Conservation (phyloP, 2,797 vertebrate species). For the Neosalanx taihuensis region DNA sequence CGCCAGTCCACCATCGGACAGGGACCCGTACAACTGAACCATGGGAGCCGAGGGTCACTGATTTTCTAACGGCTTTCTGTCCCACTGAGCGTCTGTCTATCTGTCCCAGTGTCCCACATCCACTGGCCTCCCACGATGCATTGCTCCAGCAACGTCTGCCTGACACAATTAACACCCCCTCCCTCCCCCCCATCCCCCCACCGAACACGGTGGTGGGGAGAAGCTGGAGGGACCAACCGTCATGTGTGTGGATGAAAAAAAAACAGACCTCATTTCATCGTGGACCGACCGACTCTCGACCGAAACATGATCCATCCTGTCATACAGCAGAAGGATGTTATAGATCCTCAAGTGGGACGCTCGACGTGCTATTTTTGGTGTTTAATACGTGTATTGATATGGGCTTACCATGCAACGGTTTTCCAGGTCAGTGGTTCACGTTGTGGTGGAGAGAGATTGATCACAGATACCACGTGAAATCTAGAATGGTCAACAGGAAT, state of each 20-base stretch:
- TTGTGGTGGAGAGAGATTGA: slow-evolving; percentile 70
- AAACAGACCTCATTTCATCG: slow-evolving; percentile 51
- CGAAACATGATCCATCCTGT: slow-evolving; percentile 34
- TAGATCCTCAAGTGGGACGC: slow-evolving; percentile 48
- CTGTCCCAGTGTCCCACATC: slow-evolving; percentile 57
- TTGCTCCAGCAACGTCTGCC: slow-evolving; percentile 27
- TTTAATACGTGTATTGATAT: slow-evolving; percentile 65
- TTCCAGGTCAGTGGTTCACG: slow-evolving; percentile 68
- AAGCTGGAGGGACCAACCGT: slow-evolving; percentile 33
- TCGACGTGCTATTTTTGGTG: slow-evolving; percentile 28
- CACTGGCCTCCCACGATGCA: slow-evolving; percentile 41
- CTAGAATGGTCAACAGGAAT: slow-evolving; percentile 65
- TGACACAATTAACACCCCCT: slow-evolving; percentile 57
- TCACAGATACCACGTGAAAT: slow-evolving; percentile 63
- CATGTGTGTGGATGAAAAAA: slow-evolving; percentile 36
- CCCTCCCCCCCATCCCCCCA: slow-evolving; percentile 26
- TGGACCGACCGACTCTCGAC: slow-evolving; percentile 33
- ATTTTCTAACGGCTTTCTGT: slow-evolving; percentile 57
- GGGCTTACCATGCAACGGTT: slow-evolving; percentile 48
- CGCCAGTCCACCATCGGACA: slow-evolving; percentile 50
- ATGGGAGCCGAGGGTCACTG: slow-evolving; percentile 57
- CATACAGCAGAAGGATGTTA: slow-evolving; percentile 48
- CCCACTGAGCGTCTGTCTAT: slow-evolving; percentile 53
- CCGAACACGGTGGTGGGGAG: slow-evolving; percentile 1
- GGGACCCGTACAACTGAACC: slow-evolving; percentile 70